Conservation (phyloP, 2,797 vertebrate species). For the Xenentodon cancila region DNA sequence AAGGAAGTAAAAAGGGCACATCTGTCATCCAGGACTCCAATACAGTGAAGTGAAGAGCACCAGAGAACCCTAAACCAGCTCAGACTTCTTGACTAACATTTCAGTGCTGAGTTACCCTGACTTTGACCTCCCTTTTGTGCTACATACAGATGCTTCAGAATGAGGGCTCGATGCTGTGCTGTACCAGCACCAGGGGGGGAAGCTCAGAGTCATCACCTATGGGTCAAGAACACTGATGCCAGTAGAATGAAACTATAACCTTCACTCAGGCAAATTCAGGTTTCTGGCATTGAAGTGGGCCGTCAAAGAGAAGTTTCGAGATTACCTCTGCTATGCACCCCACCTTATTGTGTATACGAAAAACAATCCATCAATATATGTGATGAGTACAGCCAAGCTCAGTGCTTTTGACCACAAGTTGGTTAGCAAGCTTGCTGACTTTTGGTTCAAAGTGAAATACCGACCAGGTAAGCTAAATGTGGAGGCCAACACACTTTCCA, state of each 20-base stretch:
- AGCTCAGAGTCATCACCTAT: background rate
- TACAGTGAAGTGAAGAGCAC: conserved; percentile 4
- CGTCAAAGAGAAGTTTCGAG: background rate
- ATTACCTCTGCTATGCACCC: background rate
- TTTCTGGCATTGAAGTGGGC: background rate
- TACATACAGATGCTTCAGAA: conserved; percentile 11
- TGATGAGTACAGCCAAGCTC: background rate
- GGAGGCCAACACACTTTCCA: background rate
- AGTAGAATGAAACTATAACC: background rate
- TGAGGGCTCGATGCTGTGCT: background rate
- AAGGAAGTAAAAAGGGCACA: background rate
- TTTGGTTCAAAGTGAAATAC: background rate
- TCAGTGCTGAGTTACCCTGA: conserved; percentile 11
- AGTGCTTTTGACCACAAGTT: background rate
- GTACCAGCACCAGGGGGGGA: background rate
- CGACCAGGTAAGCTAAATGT: background rate
- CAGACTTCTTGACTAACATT: background rate
- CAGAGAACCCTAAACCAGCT: conserved; percentile 2
- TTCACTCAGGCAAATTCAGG: background rate
- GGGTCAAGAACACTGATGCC: background rate
- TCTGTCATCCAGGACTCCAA: background rate
- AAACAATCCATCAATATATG: background rate
- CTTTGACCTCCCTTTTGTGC: conserved; percentile 7
- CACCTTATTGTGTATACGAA: background rate
- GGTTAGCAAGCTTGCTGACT: background rate